Base-by-base conservation (phyloP, 92 coral and sea anemone species). In the Chrysogorgia sp. region DNA sequence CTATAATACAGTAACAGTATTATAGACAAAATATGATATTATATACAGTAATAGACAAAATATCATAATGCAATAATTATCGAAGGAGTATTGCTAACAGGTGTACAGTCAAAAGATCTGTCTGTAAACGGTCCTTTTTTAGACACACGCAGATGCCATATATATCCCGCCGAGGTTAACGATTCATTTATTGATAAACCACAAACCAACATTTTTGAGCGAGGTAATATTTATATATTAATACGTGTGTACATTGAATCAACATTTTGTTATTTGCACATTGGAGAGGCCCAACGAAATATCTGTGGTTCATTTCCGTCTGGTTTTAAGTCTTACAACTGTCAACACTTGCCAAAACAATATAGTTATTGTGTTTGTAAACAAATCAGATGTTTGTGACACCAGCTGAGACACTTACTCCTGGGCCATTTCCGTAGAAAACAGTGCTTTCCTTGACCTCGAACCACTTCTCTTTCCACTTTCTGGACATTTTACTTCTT, bases 401-500 rank as follows among this genome's bases (percentile, higher is more conserved):
- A 33, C 52, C 19, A 32, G 34, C 23, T 56, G 17, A 22, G n/a
- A 40, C 34, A 22, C 87, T 59, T 74, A 88, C 98, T 84, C 92
- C 98, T 5, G 92, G 90, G 0, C 90, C 82, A 50, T 55, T 20
- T 17, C 98, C 98, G 64, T 94, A 94, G 56, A 80, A 81, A 59
- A 94, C 63, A 21, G 86, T 88, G 77, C 83, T 88, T 77, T 94
- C 90, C 82, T 88, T 94, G 23, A 94, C 82, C 71, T 90, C 82
- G 63, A 93, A 91, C 94, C 97, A 94, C 24, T 83, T 88, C 41
- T 82, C 92, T 61, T 87, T 88, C 98, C 98, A 94, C 37, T 85
- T 77, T 75, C 88, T 92, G 2, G 92, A 91, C 21, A 81, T 83
- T 41, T 88, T 92, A 48, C 92, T 89, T 66, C 97, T 84, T 82